These are phyloP conservation scores for Drosophila planitibia DNA, from an alignment of 2,888 invertebrate genomes.

Conservation along the genomic window DNA sequence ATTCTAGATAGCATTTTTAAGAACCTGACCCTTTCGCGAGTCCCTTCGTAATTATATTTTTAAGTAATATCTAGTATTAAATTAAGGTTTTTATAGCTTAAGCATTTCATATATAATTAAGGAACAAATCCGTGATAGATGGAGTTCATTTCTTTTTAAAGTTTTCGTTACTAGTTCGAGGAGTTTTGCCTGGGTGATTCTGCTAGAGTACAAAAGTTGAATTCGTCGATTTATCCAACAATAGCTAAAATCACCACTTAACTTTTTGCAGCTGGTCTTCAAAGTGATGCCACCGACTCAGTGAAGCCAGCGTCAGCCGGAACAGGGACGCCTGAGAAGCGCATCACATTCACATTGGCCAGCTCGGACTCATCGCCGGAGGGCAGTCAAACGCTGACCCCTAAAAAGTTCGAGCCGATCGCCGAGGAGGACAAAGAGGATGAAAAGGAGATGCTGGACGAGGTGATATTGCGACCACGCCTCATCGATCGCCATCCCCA, in stretches of 20 bases:
- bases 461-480: slow-evolving; percentile 82
- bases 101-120: neutral
- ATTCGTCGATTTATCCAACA: neutral
- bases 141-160: neutral
- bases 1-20: no score
- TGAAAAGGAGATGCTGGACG: slow-evolving; percentile 63
- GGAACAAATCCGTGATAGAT: neutral
- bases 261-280: slow-evolving; percentile 56
- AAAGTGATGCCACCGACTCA: slow-evolving; percentile 69
- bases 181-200: neutral
- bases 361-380: slow-evolving; percentile 81
- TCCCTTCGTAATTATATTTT: neutral
- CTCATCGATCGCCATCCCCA: slow-evolving; percentile 82
- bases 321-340: slow-evolving; percentile 68
- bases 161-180: neutral
- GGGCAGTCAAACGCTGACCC: slow-evolving; percentile 78
- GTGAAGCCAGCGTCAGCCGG: slow-evolving; percentile 12
- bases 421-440: slow-evolving; percentile 80
- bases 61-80: neutral
- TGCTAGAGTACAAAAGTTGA: neutral
- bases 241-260: neutral
- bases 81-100: neutral
- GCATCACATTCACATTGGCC: slow-evolving; percentile 82
- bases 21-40: neutral
- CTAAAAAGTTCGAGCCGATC: slow-evolving; percentile 82